phyloP scores from a whole-genome alignment of 2,797 vertebrate genomes.

The Atherinosoma microstoma region DNA sequence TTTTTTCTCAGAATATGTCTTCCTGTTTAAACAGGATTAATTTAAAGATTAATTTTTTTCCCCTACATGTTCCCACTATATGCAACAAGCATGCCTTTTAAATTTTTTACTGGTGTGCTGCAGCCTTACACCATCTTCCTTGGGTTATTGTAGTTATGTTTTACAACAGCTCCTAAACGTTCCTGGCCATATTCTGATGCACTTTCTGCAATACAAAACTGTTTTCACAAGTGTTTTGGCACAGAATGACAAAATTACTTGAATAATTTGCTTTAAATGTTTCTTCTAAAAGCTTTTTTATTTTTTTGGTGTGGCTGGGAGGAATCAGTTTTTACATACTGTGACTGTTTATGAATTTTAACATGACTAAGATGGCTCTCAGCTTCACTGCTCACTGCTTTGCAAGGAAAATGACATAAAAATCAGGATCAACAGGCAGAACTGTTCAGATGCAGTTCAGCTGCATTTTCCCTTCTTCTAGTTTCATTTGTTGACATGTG shows the following conservation, averaged over 20 bases:
- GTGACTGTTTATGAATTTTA: constrained; percentile 31
- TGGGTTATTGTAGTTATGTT: constrained; percentile 10
- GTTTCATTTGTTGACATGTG: constrained; percentile 51
- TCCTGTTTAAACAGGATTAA: too few relatives aligned
- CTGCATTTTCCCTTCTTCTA: constrained; percentile 34
- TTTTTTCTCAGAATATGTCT: too few relatives aligned
- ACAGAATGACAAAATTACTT: background rate
- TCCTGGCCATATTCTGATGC: background rate
- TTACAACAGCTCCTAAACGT: constrained; percentile 2
- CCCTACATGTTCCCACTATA: background rate
- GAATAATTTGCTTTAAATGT: constrained; percentile 5
- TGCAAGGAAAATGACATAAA: constrained; percentile 12
- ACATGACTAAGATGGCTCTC: constrained; percentile 14
- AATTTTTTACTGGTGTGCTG: background rate
- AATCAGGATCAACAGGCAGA: constrained; percentile 33
- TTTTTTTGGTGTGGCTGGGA: constrained; percentile 1
- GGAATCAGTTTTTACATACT: constrained; percentile 16
- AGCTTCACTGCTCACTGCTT: background rate
- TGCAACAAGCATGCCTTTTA: background rate
- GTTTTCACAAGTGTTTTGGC: background rate
- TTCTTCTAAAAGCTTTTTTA: background rate
- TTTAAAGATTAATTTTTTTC: too few relatives aligned
- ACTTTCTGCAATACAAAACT: constrained; percentile 14
- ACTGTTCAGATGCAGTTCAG: background rate
- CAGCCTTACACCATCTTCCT: background rate